These are phyloP conservation scores for Chlorops oryzae DNA, from an alignment of 1,140 invertebrate genomes.

Conservation along the genomic window DNA sequence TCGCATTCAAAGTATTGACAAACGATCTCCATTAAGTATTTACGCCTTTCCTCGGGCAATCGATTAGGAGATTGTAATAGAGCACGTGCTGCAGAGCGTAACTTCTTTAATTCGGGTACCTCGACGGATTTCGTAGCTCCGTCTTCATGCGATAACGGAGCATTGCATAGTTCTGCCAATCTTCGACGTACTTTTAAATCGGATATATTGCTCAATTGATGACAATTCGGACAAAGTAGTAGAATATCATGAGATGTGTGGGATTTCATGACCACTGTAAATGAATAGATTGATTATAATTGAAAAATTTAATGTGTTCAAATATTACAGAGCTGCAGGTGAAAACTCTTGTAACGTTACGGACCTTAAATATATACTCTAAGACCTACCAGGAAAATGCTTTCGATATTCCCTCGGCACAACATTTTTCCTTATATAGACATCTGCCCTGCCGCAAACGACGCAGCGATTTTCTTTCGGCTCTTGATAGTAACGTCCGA, in stretches of 20 bases:
- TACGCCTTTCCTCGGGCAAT: constrained; percentile 53
- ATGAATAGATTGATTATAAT: constrained; percentile 23
- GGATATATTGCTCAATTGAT: constrained; percentile 63
- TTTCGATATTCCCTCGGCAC: constrained; percentile 80
- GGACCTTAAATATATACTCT: background rate
- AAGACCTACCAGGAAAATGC: constrained; percentile 63
- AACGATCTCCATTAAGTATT: constrained; percentile 51
- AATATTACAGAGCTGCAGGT: constrained; percentile 3
- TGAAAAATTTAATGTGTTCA: constrained; percentile 2
- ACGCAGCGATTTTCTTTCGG: constrained; percentile 78
- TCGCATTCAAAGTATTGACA: no score
- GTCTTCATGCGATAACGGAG: constrained; percentile 51
- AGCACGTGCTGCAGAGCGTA: constrained; percentile 63
- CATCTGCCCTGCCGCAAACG: constrained; percentile 67
- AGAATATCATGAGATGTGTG: constrained; percentile 80
- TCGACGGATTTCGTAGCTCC: constrained; percentile 35
- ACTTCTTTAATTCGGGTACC: constrained; percentile 34
- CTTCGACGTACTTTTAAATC: constrained; percentile 59
- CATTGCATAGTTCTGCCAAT: constrained; percentile 59
- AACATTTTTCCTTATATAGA: constrained; percentile 73
- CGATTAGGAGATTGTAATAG: constrained; percentile 49
- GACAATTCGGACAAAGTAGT: constrained; percentile 67
- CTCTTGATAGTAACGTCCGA: constrained; percentile 66
- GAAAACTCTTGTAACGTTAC: background rate
- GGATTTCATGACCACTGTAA: constrained; percentile 66